phyloP scores from a whole-genome alignment of 1,140 invertebrate species.

The Odontomachus brunneus region DNA sequence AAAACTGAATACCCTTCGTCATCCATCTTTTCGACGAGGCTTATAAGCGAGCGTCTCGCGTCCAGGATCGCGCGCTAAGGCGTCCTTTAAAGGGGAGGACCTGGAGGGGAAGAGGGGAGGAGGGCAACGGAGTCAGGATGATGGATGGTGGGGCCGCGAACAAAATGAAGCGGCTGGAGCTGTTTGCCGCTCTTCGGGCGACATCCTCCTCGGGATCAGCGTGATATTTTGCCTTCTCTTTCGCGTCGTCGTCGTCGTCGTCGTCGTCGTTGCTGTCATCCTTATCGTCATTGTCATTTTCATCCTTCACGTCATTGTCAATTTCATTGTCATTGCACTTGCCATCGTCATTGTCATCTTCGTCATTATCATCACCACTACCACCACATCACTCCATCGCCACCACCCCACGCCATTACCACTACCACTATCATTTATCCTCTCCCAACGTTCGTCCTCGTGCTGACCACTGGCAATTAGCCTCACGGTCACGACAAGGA shows the following conservation, averaged over 20 bases:
- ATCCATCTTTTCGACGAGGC: conserved; percentile 66
- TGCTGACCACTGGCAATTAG: conserved; percentile 80
- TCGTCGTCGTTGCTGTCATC: too few relatives aligned
- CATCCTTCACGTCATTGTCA: too few relatives aligned
- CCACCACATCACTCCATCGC: too few relatives aligned
- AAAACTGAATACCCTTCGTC: conserved; percentile 61
- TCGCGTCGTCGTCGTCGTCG: conserved; percentile 35
- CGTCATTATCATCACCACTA: not conserved
- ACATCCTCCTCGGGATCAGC: conserved; percentile 67
- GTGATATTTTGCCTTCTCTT: conserved; percentile 66
- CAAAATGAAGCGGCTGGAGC: conserved; percentile 71
- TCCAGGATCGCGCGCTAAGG: conserved; percentile 25
- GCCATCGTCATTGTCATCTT: too few relatives aligned
- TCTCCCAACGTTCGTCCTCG: conserved; percentile 60
- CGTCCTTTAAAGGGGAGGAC: conserved; percentile 56
- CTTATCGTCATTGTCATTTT: too few relatives aligned
- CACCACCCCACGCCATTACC: conserved; percentile 47
- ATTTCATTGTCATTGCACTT: too few relatives aligned
- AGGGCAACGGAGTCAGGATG: conserved; percentile 56
- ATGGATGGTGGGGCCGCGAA: conserved; percentile 72
- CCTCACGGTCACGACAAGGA: conserved; percentile 81
- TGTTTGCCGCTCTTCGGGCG: conserved; percentile 55
- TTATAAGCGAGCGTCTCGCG: conserved; percentile 51
- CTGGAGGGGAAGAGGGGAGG: conserved; percentile 18
- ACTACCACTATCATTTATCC: conserved; percentile 66